Base-by-base conservation (phyloP, 2,113 vertebrate species). In the Pontoporia blainvillei region DNA sequence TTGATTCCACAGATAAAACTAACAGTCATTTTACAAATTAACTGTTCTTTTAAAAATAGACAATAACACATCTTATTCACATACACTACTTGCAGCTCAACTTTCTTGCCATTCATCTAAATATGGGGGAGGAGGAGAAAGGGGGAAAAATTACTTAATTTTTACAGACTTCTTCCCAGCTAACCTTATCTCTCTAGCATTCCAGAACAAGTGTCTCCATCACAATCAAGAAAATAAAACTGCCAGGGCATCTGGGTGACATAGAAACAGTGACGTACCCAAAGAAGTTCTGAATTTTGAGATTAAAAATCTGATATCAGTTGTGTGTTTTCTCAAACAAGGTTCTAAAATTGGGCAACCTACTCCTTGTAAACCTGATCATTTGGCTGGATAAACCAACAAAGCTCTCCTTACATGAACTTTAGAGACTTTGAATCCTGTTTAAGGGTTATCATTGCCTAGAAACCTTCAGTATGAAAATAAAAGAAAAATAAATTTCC, bases 1-100 rank as follows among this genome's bases (percentile, higher is more conserved):
- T 12, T 36, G 12, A 95, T 93, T 57, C 31, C 66, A 62, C 61
- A 93, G 92, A 62, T 96, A 72, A 96, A 97, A 66, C 36, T 71
- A 84, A 49, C 25, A 91, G 88, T 66, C 31, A 61, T 52, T 92
- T 97, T 97, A 94, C 69, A 95, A 90, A 94, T 89, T 81, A 96
- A 97, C 66, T 94, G 29, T 27, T 41, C 21, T 84, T 97, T 96
- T 39, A 49, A 78, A 86, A 95, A 87, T 67, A 96, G 85, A 91
- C 49, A 96, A 67, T 72, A 87, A 82, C 69, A 78, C 29, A 23
- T 5, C 10, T 86, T 39, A 41, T 83, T 97, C 59, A 88, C 66
- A 85, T 81, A 86, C 31, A 88, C 64, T 92, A 64, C 61, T 86
- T 89, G 39, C 10, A 86, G 20, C 14, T 93, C 57, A 59, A 9